Base-by-base conservation (phyloP, 2,888 invertebrate species). In the Drosophila prolongata region DNA sequence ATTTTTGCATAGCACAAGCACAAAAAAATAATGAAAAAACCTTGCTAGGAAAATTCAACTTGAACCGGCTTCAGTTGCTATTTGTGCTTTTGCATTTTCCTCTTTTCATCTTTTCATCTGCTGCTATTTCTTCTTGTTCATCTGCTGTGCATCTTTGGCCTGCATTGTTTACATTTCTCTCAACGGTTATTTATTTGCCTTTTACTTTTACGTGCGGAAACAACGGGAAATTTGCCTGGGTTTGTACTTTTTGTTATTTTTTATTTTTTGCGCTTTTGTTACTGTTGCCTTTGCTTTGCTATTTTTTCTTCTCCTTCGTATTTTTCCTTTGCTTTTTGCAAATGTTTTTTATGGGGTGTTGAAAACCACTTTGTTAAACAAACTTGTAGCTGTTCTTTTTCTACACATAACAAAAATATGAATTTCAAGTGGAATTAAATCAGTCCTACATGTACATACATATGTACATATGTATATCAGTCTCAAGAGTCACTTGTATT, bases 341-440 rank as follows among this genome's bases (percentile, higher is more conserved):
- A 35, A 53, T 75, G 52, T 76, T 79, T 75, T 84, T 87, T 84
- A 85, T 80, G 74, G 71, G 62, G 73, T 75, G 69, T 46, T 77
- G 74, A 87, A 84, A 76, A 75, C 58, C 81, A 87, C 76, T 87
- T 80, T 80, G 76, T 76, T 85, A 70, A 89, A 79, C 87, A 89
- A 87, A 87, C 77, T 71, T 55, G 55, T 69, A 47, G 65, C 56
- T 42, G 44, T 75, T 69, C 53, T 47, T 47, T 47, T 55, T 42
- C 6, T 6, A n/a, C 24, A 19, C 30, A 24, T 10, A 13, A 40
- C 11, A 34, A 52, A 43, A 49, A 8, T 11, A 11, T 16, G 8
- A n/a, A 16, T 16, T 49, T 49, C 6, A 6, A 38, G 6, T 30
- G 24, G 4, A 24, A 24, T 24, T 24, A 24, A 24, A 24, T 24